These are phyloP conservation scores for Dicycla oo DNA, from an alignment of 2,888 invertebrate genomes.

Conservation along the genomic window DNA sequence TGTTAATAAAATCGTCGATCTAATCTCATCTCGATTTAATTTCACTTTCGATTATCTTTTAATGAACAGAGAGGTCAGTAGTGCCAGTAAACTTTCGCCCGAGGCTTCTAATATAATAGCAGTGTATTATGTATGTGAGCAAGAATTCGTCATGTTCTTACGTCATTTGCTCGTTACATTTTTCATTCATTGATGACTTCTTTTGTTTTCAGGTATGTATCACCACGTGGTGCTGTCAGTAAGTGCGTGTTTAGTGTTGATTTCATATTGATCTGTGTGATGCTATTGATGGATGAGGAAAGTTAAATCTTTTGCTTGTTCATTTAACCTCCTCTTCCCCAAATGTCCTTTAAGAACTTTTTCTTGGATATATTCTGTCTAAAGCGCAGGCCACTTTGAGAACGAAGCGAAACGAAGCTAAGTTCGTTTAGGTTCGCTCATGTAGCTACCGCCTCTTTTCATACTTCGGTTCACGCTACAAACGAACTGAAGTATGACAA, in stretches of 20 bases:
- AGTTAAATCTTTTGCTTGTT: slow-evolving; percentile 3
- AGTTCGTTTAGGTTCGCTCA: no score
- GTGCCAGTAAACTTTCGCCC: slow-evolving; percentile 83
- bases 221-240: slow-evolving; percentile 29
- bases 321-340: neutral
- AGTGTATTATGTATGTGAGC: slow-evolving; percentile 73
- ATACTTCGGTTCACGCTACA: no score
- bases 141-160: slow-evolving; percentile 74
- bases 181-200: slow-evolving; percentile 55
- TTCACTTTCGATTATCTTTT: slow-evolving; percentile 87
- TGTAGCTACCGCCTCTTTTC: no score
- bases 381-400: no score
- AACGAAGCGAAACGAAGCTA: no score
- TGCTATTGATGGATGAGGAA: slow-evolving; percentile 15
- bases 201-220: slow-evolving; percentile 82
- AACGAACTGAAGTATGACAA: no score
- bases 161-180: slow-evolving; percentile 68
- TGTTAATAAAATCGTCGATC: slow-evolving; percentile 79
- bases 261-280: slow-evolving; percentile 13
- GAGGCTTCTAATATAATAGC: slow-evolving; percentile 79
- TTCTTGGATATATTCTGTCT: neutral
- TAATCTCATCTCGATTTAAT: slow-evolving; percentile 83
- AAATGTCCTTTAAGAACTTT: neutral
- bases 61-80: slow-evolving; percentile 86
- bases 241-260: slow-evolving; percentile 35